Evolutionary conservation across 2,797 vertebrate species (phyloP), one percentile per base, ranked within the genome.

Genomic region (Bradypodion pumilum): DNA sequence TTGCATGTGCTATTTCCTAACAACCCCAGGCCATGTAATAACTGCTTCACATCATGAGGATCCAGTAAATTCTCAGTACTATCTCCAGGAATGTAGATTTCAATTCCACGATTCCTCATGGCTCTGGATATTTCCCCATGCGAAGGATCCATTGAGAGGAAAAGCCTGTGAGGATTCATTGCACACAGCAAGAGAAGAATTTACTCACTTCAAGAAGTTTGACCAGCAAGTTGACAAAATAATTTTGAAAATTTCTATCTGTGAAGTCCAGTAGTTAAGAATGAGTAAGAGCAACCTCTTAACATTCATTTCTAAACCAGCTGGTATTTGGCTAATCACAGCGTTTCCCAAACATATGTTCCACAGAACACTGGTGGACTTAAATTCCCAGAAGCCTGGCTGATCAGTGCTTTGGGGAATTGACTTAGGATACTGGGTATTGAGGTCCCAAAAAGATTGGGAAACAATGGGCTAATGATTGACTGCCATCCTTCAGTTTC

Each of bases 71-170:
- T 90, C 2, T 94, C 96, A 89, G 97, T 97, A 0, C 92, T 94
- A 85, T 98, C 97, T 59, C 97, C 98, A 4, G 97, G 96, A 93
- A 99, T 92, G 89, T 97, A 98, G 66, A 99, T 92, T 94, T 99
- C 99, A 88, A 99, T 96, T 27, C 99, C 98, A 89, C 99, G 96
- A 95, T 99, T 99, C 90, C 98, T 95, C 99, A 99, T 99, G 62
- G 99, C 99, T 93, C 98, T 96, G 86, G 99, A 99, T 94, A 99
- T 98, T 94, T 99, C 99, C 10, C 98, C 98, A 2, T 99, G 97
- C 7, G 91, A 82, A 21, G 98, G 97, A 95, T 99, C 98, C 98
- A 99, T 98, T 76, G 98, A 97, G 87, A 99, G 96, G 91, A 99
- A 99, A 90, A 99, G 95, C 88, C 98, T 99, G 89, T 78, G 49